Conservation (phyloP, 2,113 vertebrate genomes). For the Pipra filicauda region DNA sequence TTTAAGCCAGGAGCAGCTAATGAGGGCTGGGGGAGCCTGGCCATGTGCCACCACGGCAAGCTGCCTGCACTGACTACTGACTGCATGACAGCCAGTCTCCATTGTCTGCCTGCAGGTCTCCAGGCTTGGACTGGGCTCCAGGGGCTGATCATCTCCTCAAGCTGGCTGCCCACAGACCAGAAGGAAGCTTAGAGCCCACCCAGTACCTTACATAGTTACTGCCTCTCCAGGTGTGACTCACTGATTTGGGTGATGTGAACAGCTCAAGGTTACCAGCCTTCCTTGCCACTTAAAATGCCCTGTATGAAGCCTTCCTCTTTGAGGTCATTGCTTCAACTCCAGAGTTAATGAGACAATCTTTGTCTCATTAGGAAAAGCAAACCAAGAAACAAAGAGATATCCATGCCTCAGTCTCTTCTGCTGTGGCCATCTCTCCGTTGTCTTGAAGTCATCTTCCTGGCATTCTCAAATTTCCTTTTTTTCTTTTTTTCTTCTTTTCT, state of each 20-base stretch:
- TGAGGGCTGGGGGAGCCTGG: neutral
- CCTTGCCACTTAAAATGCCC: neutral
- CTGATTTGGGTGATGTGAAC: neutral
- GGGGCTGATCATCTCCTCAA: neutral
- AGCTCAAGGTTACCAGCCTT: neutral
- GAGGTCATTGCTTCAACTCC: neutral
- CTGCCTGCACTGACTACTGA: neutral
- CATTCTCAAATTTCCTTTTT: neutral
- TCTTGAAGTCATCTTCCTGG: fast-evolving
- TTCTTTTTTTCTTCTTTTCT: neutral
- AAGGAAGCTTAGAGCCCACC: neutral
- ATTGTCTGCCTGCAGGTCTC: neutral
- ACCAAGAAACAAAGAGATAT: neutral
- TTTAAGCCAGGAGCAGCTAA: neutral
- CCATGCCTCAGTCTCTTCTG: neutral
- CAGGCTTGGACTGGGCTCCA: fast-evolving
- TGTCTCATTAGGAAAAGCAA: neutral
- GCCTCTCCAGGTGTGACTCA: fast-evolving
- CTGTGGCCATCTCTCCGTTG: neutral
- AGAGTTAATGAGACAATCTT: neutral
- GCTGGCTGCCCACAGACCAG: fast-evolving
- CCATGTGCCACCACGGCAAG: neutral
- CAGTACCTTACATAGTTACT: neutral
- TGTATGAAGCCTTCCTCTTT: neutral
- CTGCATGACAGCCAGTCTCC: fast-evolving